phyloP scores from a whole-genome alignment of 1,140 invertebrate genomes.

The Eufriesea mexicana region DNA sequence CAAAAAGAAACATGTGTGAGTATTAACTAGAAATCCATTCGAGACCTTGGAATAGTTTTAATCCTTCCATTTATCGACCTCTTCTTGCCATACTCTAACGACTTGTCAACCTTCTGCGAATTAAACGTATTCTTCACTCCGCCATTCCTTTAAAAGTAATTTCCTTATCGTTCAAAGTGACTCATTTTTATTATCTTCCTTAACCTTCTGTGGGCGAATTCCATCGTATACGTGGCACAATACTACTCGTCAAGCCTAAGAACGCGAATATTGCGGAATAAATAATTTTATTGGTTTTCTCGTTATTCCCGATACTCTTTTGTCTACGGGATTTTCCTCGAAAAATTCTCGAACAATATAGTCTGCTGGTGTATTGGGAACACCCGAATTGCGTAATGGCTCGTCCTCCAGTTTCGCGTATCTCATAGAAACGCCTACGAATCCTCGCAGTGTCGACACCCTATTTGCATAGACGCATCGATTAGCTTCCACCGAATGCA shows the following conservation, averaged over 20 bases:
- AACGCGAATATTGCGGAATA: no score
- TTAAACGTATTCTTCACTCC: not conserved
- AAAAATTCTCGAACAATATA: not conserved
- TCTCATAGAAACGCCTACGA: slow-evolving; percentile 21
- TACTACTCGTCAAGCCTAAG: no score
- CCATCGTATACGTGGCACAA: no score
- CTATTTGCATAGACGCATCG: slow-evolving; percentile 13
- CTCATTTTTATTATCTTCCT: no score
- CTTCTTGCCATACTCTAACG: not conserved
- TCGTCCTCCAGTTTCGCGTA: not conserved
- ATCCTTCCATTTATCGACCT: not conserved
- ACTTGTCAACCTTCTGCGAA: not conserved
- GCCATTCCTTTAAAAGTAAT: no score
- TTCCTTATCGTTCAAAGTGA: no score
- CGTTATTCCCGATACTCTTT: no score
- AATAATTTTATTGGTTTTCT: no score
- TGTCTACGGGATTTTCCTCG: no score
- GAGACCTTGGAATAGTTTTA: not conserved
- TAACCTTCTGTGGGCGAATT: no score
- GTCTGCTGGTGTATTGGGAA: not conserved
- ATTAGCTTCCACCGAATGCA: slow-evolving; percentile 24
- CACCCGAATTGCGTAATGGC: not conserved
- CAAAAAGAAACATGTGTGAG: not conserved
- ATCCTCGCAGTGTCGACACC: not conserved
- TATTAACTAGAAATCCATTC: not conserved